phyloP scores from a whole-genome alignment of 2,113 vertebrate species.

The Neogobius melanostomus region DNA sequence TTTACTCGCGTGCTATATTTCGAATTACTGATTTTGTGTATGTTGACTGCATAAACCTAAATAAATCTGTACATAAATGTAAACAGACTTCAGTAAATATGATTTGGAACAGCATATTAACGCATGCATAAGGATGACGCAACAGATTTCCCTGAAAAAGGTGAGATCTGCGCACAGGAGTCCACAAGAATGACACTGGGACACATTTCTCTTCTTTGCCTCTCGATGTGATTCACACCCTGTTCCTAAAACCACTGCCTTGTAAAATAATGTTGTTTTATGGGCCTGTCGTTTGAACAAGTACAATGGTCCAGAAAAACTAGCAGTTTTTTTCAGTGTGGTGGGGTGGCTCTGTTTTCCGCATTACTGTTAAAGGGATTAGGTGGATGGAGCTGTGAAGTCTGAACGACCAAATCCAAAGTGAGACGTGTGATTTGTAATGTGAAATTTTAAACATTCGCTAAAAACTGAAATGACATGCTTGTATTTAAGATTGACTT shows the following conservation, averaged over 20 bases:
- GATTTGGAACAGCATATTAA: slow-evolving; percentile 5
- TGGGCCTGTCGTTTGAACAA: slow-evolving; percentile 19
- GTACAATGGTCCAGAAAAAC: slow-evolving; percentile 33
- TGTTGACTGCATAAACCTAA: neutral
- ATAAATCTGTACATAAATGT: neutral
- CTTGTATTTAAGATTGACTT: neutral
- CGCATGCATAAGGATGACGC: neutral
- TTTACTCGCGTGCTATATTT: neutral
- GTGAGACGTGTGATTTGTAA: slow-evolving; percentile 12
- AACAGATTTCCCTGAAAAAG: slow-evolving; percentile 3
- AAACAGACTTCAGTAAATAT: slow-evolving; percentile 33
- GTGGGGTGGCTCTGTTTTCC: slow-evolving; percentile 41
- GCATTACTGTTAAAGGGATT: slow-evolving; percentile 59
- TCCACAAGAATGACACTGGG: slow-evolving; percentile 35
- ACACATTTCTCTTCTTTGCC: neutral
- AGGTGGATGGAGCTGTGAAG: slow-evolving; percentile 51
- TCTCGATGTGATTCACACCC: slow-evolving; percentile 44
- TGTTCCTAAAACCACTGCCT: slow-evolving; percentile 38
- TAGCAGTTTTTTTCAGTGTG: slow-evolving; percentile 17
- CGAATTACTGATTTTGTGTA: neutral
- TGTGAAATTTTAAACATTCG: neutral
- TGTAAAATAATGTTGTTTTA: slow-evolving; percentile 49
- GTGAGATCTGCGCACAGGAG: slow-evolving; percentile 26
- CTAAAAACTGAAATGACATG: neutral
- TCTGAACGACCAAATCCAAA: slow-evolving; percentile 46